Evolutionary conservation across 2,888 invertebrate species (phyloP).

Genomic region (Prosopocoilus inquinatus): DNA sequence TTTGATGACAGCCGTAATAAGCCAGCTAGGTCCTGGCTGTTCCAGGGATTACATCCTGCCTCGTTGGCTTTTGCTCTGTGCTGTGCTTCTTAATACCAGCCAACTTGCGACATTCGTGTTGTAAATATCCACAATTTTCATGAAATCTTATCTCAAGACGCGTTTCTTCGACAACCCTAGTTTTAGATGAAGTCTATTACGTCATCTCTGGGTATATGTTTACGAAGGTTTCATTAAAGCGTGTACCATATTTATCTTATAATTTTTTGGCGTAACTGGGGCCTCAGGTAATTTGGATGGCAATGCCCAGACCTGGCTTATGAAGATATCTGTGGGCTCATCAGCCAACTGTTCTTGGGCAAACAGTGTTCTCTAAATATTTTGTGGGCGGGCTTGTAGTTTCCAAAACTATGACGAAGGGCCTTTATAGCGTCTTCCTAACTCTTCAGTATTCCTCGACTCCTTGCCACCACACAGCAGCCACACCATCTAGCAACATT

Average conservation of each 20-base stretch:
- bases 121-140: no score
- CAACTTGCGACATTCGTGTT: not conserved
- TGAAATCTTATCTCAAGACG: no score
- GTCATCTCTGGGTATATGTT: not conserved
- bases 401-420: constrained; percentile 22
- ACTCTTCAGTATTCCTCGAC: constrained; percentile 17
- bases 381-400: constrained; percentile 16
- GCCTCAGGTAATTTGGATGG: not conserved
- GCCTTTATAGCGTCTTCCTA: constrained; percentile 21
- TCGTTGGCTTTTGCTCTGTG: no score
- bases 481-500: constrained; percentile 27
- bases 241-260: not conserved
- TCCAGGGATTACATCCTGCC: no score
- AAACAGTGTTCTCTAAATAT: constrained; percentile 23
- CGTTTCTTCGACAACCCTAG: not conserved
- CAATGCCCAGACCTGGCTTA: not conserved
- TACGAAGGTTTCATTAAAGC: not conserved
- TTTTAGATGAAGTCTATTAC: not conserved
- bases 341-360: constrained; percentile 8
- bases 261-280: not conserved
- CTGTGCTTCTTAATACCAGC: no score
- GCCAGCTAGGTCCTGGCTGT: no score
- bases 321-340: constrained; percentile 4
- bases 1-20: not conserved
- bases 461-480: constrained; percentile 31